Percentiles rank a stretch among this genome's conserved stretches.
These are phyloP conservation scores for Napeogenes sylphis DNA, from an alignment of 2,888 invertebrate species.

Conservation along the genomic window DNA sequence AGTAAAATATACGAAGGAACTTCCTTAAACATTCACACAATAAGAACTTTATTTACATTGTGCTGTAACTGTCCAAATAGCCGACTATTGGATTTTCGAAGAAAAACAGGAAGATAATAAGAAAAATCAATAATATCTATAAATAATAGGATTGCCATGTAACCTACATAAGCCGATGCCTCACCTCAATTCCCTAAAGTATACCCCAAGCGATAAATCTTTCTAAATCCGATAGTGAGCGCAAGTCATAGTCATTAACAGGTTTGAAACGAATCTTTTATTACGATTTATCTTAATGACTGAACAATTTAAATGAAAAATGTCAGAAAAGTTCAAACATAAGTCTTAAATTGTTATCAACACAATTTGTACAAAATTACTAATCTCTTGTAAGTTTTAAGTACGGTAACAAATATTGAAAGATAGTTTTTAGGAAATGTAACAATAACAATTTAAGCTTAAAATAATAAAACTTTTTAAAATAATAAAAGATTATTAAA, in stretches of 20 bases:
- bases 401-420: neutral
- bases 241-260: constrained; percentile 23
- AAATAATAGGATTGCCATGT: constrained; percentile 6
- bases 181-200: constrained; percentile 4
- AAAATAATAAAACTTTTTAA: too few species aligned
- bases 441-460: too few species aligned
- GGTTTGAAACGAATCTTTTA: constrained; percentile 22
- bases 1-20: neutral
- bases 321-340: constrained; percentile 10
- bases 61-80: neutral
- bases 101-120: neutral
- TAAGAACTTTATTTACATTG: neutral
- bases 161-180: constrained; percentile 4
- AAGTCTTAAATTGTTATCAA: neutral
- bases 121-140: constrained; percentile 3
- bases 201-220: constrained; percentile 5
- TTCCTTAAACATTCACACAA: constrained; percentile 7
- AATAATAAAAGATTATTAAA: too few species aligned
- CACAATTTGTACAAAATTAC: neutral
- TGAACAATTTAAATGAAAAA: constrained; percentile 25
- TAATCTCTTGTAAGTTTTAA: constrained; percentile 3
- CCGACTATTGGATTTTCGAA: neutral
- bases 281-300: constrained; percentile 28
- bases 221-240: constrained; percentile 15
- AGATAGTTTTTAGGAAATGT: too few species aligned